phyloP scores from a whole-genome alignment of 2,113 vertebrate genomes.

The Phylloscopus trochiloides region DNA sequence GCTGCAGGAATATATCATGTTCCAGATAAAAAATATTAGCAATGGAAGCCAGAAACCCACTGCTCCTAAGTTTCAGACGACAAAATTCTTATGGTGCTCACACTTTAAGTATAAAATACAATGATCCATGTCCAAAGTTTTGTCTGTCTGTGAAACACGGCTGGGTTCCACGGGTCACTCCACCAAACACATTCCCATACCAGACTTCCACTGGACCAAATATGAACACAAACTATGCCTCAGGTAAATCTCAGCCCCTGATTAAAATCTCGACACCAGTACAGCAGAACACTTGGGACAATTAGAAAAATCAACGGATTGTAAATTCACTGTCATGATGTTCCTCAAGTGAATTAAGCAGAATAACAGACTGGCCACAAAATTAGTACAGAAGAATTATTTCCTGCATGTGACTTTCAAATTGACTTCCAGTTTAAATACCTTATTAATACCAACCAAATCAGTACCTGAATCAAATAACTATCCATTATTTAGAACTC shows the following conservation, averaged over 20 bases:
- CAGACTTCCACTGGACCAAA: background rate
- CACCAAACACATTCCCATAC: background rate
- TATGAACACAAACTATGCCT: rapidly evolving
- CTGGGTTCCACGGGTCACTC: background rate
- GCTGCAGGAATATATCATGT: background rate
- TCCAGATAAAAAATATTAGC: background rate
- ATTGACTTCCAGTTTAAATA: background rate
- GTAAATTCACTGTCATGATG: background rate
- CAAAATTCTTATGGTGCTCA: background rate
- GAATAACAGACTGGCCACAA: background rate
- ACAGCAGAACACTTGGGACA: background rate
- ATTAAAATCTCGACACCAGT: background rate
- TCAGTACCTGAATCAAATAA: background rate
- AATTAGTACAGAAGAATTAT: background rate
- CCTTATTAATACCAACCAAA: background rate
- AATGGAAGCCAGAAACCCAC: background rate
- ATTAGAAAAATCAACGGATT: background rate
- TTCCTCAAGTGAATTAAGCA: background rate
- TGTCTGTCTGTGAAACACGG: background rate
- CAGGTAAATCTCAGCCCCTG: background rate
- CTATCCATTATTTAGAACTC: background rate
- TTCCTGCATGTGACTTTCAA: background rate
- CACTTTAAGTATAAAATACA: rapidly evolving
- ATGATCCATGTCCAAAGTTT: background rate
- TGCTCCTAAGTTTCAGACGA: background rate